These are phyloP conservation scores for Cerceris rybyensis DNA, from an alignment of 2,888 invertebrate species.

Conservation along the genomic window DNA sequence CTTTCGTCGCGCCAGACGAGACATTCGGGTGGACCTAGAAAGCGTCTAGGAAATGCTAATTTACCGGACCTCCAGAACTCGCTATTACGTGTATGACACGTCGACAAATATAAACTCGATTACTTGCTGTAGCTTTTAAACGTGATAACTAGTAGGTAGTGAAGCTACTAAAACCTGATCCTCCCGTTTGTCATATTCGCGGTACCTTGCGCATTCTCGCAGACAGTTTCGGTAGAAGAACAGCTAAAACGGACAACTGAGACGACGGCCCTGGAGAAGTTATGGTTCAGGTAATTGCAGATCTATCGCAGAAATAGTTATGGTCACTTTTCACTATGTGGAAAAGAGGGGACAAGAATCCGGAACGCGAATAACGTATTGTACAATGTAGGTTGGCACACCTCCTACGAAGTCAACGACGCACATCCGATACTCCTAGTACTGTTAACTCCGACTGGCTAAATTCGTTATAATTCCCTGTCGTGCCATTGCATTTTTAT, in stretches of 20 bases:
- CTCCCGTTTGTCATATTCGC: no score
- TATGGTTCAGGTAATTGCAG: no score
- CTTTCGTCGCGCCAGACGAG: slow-evolving; percentile 68
- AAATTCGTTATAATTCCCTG: slow-evolving; percentile 52
- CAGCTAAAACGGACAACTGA: no score
- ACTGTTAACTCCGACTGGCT: slow-evolving; percentile 50
- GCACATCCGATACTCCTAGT: slow-evolving; percentile 40
- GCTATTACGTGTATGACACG: slow-evolving; percentile 13
- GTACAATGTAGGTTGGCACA: slow-evolving; percentile 57
- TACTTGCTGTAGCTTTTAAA: neutral
- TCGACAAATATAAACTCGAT: slow-evolving; percentile 17
- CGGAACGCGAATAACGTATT: slow-evolving; percentile 23
- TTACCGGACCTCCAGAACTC: slow-evolving; percentile 26
- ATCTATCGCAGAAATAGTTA: neutral
- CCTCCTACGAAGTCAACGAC: slow-evolving; percentile 38
- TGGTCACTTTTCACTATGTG: neutral
- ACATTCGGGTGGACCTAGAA: slow-evolving; percentile 65
- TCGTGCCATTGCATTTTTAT: slow-evolving; percentile 48
- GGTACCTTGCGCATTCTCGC: neutral
- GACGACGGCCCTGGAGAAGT: no score
- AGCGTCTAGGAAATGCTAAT: slow-evolving; percentile 67
- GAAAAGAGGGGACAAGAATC: slow-evolving; percentile 26
- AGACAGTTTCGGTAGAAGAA: neutral
- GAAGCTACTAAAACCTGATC: neutral
- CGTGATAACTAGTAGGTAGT: no score